Evolutionary conservation across 1,140 invertebrate species (phyloP), one percentile per base, ranked within the genome.

Genomic region (Macrostomum lignano): DNA sequence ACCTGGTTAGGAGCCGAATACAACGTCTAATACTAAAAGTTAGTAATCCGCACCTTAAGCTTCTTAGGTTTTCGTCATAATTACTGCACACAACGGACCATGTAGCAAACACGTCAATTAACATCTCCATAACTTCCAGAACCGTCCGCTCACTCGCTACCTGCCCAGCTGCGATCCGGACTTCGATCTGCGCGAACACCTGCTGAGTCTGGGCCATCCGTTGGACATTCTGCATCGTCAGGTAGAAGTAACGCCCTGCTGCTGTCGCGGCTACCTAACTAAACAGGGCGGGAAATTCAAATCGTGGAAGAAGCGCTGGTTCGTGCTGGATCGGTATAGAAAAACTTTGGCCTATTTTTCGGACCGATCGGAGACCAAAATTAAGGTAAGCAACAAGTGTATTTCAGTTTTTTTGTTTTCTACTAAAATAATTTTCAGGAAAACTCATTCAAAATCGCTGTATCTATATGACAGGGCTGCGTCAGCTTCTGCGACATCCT

Each of bases 401-500:
- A n/a, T n/a, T n/a, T n/a, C n/a, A n/a, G n/a, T n/a, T n/a, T n/a
- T n/a, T n/a, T n/a, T n/a, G n/a, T n/a, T n/a, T n/a, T n/a, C n/a
- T n/a, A n/a, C n/a, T n/a, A n/a, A n/a, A n/a, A n/a, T n/a, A n/a
- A n/a, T n/a, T n/a, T n/a, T n/a, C n/a, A n/a, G n/a, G n/a, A n/a
- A n/a, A n/a, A n/a, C n/a, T n/a, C n/a, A n/a, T n/a, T n/a, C n/a
- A n/a, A n/a, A n/a, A n/a, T n/a, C n/a, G n/a, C n/a, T n/a, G n/a
- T n/a, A n/a, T n/a, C n/a, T n/a, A n/a, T n/a, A n/a, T n/a, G n/a
- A n/a, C n/a, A n/a, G 29, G 81, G 81, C 33, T 72, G 77, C 14
- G 74, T 79, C 34, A 82, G 84, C 56, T 91, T 91, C 58, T 73
- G 88, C 74, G 74, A 77, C 7, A 91, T 94, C 40, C 76, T 84